These are phyloP conservation scores for Psilanteris sp. DNA, from an alignment of 1,140 invertebrate genomes.

Conservation along the genomic window DNA sequence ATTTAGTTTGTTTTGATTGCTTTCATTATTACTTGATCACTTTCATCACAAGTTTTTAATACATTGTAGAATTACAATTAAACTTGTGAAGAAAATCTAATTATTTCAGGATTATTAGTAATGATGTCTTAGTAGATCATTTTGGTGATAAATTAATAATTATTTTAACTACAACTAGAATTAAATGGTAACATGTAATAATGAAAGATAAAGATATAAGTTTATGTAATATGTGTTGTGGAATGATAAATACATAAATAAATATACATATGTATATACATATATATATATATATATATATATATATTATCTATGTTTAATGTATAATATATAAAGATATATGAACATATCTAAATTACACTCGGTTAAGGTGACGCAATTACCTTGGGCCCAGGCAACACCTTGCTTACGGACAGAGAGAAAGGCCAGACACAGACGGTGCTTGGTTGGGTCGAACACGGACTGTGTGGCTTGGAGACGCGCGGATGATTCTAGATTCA, in stretches of 20 bases:
- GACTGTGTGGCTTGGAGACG: slow-evolving; percentile 73
- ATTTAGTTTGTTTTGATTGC: too few species aligned
- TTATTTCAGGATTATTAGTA: too few species aligned
- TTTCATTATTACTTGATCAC: slow-evolving; percentile 21
- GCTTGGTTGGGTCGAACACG: slow-evolving; percentile 76
- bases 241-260: slow-evolving; percentile 35
- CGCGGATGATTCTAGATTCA: slow-evolving; percentile 75
- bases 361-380: slow-evolving; percentile 81
- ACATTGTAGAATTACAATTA: too few species aligned
- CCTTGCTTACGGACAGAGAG: slow-evolving; percentile 80
- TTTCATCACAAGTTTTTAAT: slow-evolving; percentile 16
- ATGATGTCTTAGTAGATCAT: too few species aligned
- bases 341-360: slow-evolving; percentile 79
- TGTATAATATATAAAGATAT: slow-evolving; percentile 48
- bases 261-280: slow-evolving; percentile 26
- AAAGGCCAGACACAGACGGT: slow-evolving; percentile 78
- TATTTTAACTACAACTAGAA: too few species aligned
- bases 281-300: slow-evolving; percentile 22
- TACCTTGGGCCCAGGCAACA: slow-evolving; percentile 81
- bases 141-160: too few species aligned
- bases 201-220: slow-evolving; percentile 48
- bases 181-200: slow-evolving; percentile 36
- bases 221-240: slow-evolving; percentile 31
- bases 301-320: too few species aligned
- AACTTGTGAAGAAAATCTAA: too few species aligned